Conservation (phyloP, 2,888 invertebrate species). For the Heteromyza rotundicornis region DNA sequence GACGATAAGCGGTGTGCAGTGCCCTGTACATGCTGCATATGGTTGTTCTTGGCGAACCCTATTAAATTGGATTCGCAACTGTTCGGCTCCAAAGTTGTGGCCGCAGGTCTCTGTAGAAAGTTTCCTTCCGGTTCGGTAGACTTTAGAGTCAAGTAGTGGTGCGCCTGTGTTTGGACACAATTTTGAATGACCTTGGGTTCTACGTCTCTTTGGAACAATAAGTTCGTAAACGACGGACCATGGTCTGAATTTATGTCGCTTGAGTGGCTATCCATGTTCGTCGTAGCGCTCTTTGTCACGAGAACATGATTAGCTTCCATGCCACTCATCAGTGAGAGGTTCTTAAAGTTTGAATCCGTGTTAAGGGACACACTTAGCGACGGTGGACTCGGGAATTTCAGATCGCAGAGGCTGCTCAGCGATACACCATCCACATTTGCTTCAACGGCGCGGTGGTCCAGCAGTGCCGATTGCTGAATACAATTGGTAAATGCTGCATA, state of each 20-base stretch:
- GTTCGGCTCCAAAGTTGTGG: too few species aligned
- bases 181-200: constrained; percentile 21
- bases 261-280: too few species aligned
- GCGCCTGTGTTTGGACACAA: constrained; percentile 12
- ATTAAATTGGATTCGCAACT: too few species aligned
- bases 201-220: constrained; percentile 34
- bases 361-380: constrained; percentile 32
- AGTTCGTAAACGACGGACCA: constrained; percentile 44
- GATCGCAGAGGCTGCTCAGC: constrained; percentile 43
- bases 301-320: constrained; percentile 33
- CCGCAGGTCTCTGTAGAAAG: background rate
- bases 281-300: too few species aligned
- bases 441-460: constrained; percentile 37
- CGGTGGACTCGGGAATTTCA: constrained; percentile 46
- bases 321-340: constrained; percentile 34
- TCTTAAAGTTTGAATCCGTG: constrained; percentile 23
- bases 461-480: constrained; percentile 37
- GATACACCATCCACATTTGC: constrained; percentile 37
- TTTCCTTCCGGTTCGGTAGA: background rate
- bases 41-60: too few species aligned
- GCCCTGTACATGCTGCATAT: too few species aligned
- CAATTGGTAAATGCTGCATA: constrained; percentile 35
- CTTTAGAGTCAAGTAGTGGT: constrained; percentile 26
- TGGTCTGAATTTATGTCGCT: constrained; percentile 23
- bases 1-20: too few species aligned